Percentiles rank a stretch among this genome's conserved stretches.
Evolutionary conservation across 2,888 invertebrate species (phyloP).

Genomic region (Dione juno): DNA sequence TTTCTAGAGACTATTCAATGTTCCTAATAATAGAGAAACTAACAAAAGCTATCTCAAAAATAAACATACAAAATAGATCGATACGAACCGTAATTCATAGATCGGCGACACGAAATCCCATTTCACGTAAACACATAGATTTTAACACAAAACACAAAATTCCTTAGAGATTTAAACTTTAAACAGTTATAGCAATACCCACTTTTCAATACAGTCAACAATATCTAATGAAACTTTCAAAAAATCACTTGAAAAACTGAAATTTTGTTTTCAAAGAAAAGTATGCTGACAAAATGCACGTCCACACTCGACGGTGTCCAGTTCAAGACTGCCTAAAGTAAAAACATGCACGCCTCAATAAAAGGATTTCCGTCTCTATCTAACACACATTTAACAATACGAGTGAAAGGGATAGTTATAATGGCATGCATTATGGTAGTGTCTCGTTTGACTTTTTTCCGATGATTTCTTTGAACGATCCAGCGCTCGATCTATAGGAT

Average conservation of each 20-base stretch:
- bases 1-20: not conserved
- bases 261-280: conserved; percentile 17
- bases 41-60: conserved; percentile 18
- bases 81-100: conserved; percentile 52
- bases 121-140: conserved; percentile 51
- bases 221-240: not conserved
- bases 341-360: conserved; percentile 61
- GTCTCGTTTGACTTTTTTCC: conserved; percentile 71
- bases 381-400: conserved; percentile 28
- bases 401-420: conserved; percentile 61
- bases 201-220: conserved; percentile 16
- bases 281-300: conserved; percentile 44
- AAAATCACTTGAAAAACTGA: conserved; percentile 30
- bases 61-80: conserved; percentile 37
- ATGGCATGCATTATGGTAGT: conserved; percentile 78
- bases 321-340: conserved; percentile 58
- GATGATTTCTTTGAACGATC: conserved; percentile 78
- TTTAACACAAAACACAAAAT: conserved; percentile 51
- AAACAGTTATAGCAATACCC: not conserved
- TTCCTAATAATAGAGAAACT: conserved; percentile 9
- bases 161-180: conserved; percentile 37
- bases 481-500: conserved; percentile 65
- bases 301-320: conserved; percentile 42
- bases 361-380: conserved; percentile 59
- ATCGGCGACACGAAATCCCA: conserved; percentile 51